phyloP scores from a whole-genome alignment of 2,113 vertebrate species.

The Lamprologus ornatipinnis region DNA sequence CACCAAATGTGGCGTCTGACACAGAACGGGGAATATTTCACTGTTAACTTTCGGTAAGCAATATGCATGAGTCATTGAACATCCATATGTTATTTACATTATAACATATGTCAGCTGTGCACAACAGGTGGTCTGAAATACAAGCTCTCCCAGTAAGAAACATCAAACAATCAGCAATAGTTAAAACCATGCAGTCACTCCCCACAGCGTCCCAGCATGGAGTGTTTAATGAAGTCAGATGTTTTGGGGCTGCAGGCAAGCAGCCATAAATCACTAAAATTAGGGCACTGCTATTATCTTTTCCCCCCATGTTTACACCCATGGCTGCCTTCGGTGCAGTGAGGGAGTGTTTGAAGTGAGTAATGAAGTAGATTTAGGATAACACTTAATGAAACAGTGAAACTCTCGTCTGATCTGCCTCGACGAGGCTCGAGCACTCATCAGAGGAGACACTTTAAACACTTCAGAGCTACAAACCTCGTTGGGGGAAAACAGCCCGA shows the following conservation, averaged over 20 bases:
- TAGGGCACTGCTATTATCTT: neutral
- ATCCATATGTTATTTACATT: conserved; percentile 5
- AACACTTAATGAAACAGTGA: conserved; percentile 14
- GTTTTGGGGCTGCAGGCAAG: conserved; percentile 15
- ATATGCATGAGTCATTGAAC: neutral
- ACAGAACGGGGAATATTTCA: neutral
- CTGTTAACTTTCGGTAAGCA: neutral
- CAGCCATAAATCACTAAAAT: conserved; percentile 23
- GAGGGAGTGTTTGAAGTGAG: conserved; percentile 20
- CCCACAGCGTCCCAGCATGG: neutral
- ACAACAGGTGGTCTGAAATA: neutral
- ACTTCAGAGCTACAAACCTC: conserved; percentile 76
- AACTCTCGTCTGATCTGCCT: neutral
- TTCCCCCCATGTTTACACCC: conserved; percentile 10
- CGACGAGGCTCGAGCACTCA: conserved; percentile 19
- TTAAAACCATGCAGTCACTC: conserved; percentile 41
- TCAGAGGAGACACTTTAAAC: conserved; percentile 31
- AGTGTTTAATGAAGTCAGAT: conserved; percentile 1
- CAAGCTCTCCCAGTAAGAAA: neutral
- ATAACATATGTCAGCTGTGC: neutral
- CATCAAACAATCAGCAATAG: neutral
- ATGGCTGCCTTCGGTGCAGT: neutral
- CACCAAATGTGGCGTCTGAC: conserved; percentile 91
- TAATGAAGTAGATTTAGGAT: conserved; percentile 28
- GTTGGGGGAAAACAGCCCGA: conserved; percentile 82